Base-by-base conservation (phyloP, 2,797 vertebrate genomes). In the Pelobates cultripes region DNA sequence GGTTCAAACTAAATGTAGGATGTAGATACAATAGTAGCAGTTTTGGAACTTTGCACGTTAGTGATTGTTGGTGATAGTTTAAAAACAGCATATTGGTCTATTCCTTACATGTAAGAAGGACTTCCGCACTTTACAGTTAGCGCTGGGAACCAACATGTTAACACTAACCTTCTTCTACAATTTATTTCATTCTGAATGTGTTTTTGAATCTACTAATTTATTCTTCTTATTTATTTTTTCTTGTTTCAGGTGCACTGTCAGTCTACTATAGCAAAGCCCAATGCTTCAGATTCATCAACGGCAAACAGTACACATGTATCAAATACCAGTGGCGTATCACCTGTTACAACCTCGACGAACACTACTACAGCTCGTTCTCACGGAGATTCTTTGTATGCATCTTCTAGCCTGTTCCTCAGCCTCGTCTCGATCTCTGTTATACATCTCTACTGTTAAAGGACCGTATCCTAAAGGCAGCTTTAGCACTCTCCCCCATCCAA, bases 361-460 rank as follows among this genome's bases (percentile, higher is more conserved):
- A 70, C 85, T 84, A 92, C 88, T 72, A 68, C 70, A 10, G 53
- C 92, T n/a, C 85, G 73, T 1, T 92, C 89, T 75, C 88, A 87
- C 2, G 94, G 91, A 10, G 87, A 87, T 77, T 90, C 90, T 43
- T 93, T 96, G 90, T 93, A 93, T 9, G 89, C 94, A 12, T 86
- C 90, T 81, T 85, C 89, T 71, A 86, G 92, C 74, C 90, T 94
- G 86, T 78, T 95, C 86, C 84, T 95, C 42, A 55, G 66, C 80
- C 60, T 92, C 84, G 77, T 96, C 87, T 93, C 88, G 0, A 83
- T 94, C 86, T 93, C 92, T 88, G 87, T 96, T 80, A 88, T 97
- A 83, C 95, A 94, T 80, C 90, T 91, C 90, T 94, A 90, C 91
- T 97, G 95, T 88, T 98, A 93, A 96, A 87, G 90, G 88, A 92